Percentiles rank a stretch among this genome's conserved stretches.
Conservation (phyloP, 2,797 vertebrate genomes). For the Notamacropus eugenii region DNA sequence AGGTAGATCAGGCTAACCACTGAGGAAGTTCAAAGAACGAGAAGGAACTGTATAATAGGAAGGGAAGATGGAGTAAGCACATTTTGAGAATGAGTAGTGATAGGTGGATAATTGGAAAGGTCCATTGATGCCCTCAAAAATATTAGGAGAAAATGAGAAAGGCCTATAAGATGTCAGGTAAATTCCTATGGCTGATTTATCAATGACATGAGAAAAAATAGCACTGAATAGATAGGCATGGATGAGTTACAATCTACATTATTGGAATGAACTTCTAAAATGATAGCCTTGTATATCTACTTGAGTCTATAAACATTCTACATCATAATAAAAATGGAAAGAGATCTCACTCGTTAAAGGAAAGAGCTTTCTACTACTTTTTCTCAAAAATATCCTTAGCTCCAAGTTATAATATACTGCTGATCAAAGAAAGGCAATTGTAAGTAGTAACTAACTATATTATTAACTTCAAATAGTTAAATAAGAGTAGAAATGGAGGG, state of each 20-base stretch:
- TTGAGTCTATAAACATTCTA: background rate
- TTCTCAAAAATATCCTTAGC: background rate
- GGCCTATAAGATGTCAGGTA: background rate
- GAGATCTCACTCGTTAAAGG: background rate
- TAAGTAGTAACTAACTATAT: background rate
- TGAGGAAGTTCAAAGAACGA: background rate
- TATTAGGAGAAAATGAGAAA: background rate
- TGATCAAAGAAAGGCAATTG: background rate
- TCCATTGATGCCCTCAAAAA: background rate
- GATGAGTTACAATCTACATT: background rate
- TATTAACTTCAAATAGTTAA: background rate
- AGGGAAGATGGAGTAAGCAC: background rate
- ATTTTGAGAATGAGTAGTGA: background rate
- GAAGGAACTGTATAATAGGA: background rate
- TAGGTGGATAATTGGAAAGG: background rate
- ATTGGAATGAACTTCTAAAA: background rate
- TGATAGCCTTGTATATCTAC: background rate
- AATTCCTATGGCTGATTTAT: background rate
- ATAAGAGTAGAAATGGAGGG: background rate
- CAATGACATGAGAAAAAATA: background rate
- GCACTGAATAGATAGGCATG: background rate
- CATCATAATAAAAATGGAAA: background rate
- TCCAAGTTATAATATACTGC: background rate
- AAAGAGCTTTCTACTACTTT: background rate
- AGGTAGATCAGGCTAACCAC: background rate